Conservation (phyloP, 2,113 vertebrate species). For the Hippoglossus stenolepis region DNA sequence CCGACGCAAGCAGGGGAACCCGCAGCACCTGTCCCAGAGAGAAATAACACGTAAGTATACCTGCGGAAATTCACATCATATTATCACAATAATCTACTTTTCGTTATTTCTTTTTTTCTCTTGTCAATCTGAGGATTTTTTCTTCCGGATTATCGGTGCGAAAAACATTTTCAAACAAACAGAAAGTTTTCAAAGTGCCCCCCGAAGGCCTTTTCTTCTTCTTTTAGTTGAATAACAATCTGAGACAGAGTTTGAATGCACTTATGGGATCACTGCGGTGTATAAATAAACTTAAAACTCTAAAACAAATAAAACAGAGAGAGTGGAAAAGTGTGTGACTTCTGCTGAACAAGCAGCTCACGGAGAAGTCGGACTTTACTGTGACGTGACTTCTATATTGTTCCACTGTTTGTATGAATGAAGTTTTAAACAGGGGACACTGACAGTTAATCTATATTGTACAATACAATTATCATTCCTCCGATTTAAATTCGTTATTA, state of each 20-base stretch:
- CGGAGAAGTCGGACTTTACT: constrained; percentile 6
- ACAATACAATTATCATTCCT: not conserved
- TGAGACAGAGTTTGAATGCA: not conserved
- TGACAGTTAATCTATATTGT: not conserved
- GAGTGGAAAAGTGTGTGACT: not conserved
- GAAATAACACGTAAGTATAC: constrained; percentile 92
- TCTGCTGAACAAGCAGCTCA: not conserved
- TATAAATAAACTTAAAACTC: constrained; percentile 1
- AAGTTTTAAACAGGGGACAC: not conserved
- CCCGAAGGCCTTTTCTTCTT: not conserved
- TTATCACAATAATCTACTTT: not conserved
- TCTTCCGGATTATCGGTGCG: not conserved
- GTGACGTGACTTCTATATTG: no score
- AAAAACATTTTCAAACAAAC: constrained; percentile 16
- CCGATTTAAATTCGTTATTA: not conserved
- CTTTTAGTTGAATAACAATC: constrained; percentile 7
- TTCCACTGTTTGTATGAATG: no score
- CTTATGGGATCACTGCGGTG: not conserved
- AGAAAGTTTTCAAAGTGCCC: constrained; percentile 42
- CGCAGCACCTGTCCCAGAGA: constrained; percentile 99
- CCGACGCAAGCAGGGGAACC: constrained; percentile 99
- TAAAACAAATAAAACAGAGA: not conserved
- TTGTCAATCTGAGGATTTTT: not conserved
- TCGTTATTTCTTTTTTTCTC: not conserved
- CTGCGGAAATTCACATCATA: not conserved